phyloP scores from a whole-genome alignment of 2,888 invertebrate species.

The Anoncus sp. region DNA sequence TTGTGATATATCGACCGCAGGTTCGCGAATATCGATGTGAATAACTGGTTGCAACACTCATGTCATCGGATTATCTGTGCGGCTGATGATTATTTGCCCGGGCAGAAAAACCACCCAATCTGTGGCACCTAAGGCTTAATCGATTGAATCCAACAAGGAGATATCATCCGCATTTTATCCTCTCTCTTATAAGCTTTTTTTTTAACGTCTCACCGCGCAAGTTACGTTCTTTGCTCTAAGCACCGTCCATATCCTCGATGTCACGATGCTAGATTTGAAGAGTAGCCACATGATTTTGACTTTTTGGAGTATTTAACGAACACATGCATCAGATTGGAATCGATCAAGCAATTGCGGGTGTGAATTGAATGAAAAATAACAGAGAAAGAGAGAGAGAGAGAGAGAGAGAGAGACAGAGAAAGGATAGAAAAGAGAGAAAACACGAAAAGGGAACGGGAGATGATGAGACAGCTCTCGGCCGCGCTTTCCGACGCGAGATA shows the following conservation, averaged over 20 bases:
- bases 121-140: too few relatives aligned
- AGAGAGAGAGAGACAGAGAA: conserved; percentile 26
- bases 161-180: too few relatives aligned
- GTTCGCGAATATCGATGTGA: too few relatives aligned
- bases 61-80: too few relatives aligned
- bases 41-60: too few relatives aligned
- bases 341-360: conserved; percentile 9
- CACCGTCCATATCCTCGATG: not conserved
- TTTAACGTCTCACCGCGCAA: not conserved
- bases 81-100: too few relatives aligned
- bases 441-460: too few relatives aligned
- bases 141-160: too few relatives aligned
- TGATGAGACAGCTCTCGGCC: too few relatives aligned
- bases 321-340: not conserved
- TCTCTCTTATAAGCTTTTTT: not conserved
- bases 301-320: conserved; percentile 12
- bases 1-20: too few relatives aligned
- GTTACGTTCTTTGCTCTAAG: not conserved
- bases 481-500: conserved; percentile 81
- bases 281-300: not conserved
- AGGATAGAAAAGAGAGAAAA: conserved; percentile 26
- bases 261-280: not conserved
- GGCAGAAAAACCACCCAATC: too few relatives aligned
- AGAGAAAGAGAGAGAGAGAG: conserved; percentile 34
- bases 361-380: conserved; percentile 21